Evolutionary conservation across 2,797 vertebrate genomes (phyloP).

Genomic region (Distichodus sexfasciatus): DNA sequence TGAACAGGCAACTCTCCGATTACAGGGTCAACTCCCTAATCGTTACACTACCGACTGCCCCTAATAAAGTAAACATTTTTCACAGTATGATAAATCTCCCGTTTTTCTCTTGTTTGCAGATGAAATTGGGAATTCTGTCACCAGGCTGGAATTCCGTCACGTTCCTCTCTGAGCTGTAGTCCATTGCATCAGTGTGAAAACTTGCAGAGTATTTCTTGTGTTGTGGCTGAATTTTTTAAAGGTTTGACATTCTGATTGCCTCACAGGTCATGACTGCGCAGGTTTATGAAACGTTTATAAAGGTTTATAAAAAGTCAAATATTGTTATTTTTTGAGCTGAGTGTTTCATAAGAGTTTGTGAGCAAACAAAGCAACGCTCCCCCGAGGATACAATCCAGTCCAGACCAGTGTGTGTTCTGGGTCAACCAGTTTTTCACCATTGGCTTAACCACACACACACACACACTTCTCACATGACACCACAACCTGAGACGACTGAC

Average conservation of each 20-base stretch:
- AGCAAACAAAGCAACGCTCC: slow-evolving; percentile 19
- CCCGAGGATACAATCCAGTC: slow-evolving; percentile 34
- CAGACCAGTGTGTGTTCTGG: slow-evolving; percentile 41
- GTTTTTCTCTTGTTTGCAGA: no score
- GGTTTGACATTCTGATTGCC: neutral
- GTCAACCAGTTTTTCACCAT: slow-evolving; percentile 47
- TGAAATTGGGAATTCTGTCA: no score
- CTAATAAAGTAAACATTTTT: no score
- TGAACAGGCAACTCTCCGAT: no score
- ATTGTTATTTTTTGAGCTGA: neutral
- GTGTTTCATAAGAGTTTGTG: neutral
- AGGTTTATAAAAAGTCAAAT: neutral
- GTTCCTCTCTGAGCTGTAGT: neutral
- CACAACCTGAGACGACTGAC: slow-evolving; percentile 34
- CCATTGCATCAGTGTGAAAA: neutral
- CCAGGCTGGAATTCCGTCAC: no score
- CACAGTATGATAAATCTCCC: no score
- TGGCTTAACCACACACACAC: slow-evolving; percentile 25
- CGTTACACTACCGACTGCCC: no score
- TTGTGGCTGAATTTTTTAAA: neutral
- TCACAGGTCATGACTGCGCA: neutral
- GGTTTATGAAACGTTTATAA: neutral
- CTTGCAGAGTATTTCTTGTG: neutral
- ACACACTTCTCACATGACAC: slow-evolving; percentile 37
- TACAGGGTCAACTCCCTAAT: no score